Conservation (phyloP, 1,140 invertebrate genomes). For the Drosophila mayri region DNA sequence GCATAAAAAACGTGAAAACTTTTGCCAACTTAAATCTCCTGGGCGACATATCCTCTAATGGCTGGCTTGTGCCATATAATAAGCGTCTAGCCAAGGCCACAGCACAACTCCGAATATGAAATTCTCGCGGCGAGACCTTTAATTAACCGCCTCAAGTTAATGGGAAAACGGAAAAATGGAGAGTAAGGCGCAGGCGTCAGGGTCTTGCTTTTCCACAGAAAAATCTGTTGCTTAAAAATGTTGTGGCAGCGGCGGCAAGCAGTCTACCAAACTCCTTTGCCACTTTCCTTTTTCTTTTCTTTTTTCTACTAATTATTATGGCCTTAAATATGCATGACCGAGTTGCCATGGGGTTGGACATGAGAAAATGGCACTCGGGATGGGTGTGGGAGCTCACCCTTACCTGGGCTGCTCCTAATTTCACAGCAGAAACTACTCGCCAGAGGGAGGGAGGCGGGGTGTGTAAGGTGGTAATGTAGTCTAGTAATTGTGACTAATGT, state of each 20-base stretch:
- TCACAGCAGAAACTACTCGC: constrained; percentile 5
- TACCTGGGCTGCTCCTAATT: neutral
- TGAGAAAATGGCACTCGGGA: neutral
- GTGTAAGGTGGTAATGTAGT: neutral
- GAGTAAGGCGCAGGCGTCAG: constrained; percentile 38
- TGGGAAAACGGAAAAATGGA: neutral
- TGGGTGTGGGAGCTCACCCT: constrained; percentile 2
- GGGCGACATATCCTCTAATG: constrained; percentile 25
- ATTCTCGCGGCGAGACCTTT: neutral
- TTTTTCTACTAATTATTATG: constrained; percentile 48
- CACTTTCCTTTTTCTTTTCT: constrained; percentile 1
- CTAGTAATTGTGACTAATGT: constrained; percentile 58
- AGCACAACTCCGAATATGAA: constrained; percentile 10
- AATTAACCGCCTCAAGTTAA: constrained; percentile 14
- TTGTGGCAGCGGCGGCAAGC: constrained; percentile 45
- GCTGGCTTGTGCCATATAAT: constrained; percentile 12
- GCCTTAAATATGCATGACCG: constrained; percentile 56
- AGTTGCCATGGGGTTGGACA: neutral
- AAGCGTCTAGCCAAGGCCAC: constrained; percentile 20
- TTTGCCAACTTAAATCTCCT: constrained; percentile 6
- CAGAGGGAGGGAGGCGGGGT: neutral
- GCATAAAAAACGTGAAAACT: neutral
- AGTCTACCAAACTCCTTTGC: constrained; percentile 37
- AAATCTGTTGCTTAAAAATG: constrained; percentile 44
- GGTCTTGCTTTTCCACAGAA: neutral